phyloP scores from a whole-genome alignment of 2,113 vertebrate genomes.

The Polypterus senegalus region DNA sequence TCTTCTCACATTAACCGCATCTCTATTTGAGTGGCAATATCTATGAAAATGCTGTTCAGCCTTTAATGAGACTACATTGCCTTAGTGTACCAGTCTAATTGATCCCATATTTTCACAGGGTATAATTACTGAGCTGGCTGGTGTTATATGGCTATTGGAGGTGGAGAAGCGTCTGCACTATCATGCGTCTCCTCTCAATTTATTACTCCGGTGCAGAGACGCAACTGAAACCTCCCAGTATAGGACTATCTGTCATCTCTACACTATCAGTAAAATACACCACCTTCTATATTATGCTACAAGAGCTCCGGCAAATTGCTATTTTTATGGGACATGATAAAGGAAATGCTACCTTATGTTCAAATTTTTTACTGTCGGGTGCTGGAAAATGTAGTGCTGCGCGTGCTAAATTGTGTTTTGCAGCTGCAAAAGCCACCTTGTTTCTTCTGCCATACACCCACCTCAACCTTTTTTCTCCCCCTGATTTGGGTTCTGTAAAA shows the following conservation, averaged over 20 bases:
- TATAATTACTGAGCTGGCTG: constrained; percentile 70
- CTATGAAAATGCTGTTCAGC: constrained; percentile 62
- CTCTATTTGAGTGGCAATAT: constrained; percentile 63
- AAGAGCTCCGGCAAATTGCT: constrained; percentile 87
- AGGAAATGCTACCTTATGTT: constrained; percentile 89
- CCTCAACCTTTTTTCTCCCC: not conserved
- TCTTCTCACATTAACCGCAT: constrained; percentile 69
- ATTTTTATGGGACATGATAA: constrained; percentile 94
- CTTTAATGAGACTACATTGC: constrained; percentile 76
- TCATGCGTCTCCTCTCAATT: constrained; percentile 56
- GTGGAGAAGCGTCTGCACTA: constrained; percentile 45
- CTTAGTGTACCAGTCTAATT: constrained; percentile 76
- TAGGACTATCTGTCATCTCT: constrained; percentile 86
- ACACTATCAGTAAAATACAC: constrained; percentile 85
- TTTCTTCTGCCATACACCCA: constrained; percentile 3
- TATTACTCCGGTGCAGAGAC: constrained; percentile 52
- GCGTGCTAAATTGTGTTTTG: constrained; percentile 29
- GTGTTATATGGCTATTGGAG: constrained; percentile 58
- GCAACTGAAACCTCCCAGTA: constrained; percentile 73
- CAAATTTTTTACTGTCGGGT: constrained; percentile 76
- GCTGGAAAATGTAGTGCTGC: constrained; percentile 42
- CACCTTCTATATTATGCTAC: constrained; percentile 86
- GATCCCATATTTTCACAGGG: constrained; percentile 82
- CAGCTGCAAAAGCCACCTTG: constrained; percentile 20
- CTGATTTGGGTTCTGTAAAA: not conserved